These are phyloP conservation scores for Drosophila fulvimacula DNA, from an alignment of 2,888 invertebrate genomes.

Conservation along the genomic window DNA sequence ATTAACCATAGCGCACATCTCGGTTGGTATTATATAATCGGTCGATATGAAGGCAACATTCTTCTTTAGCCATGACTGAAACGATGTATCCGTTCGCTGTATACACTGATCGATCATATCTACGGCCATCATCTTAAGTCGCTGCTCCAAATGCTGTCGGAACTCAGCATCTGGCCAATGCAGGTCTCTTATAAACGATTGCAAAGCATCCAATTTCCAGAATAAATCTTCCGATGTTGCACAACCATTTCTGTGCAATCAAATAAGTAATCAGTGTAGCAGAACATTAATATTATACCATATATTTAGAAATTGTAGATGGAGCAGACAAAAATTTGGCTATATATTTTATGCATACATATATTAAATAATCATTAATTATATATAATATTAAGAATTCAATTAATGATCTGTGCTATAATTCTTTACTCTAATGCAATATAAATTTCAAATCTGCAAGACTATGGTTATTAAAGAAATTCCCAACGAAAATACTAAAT, in stretches of 20 bases:
- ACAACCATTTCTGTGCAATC: constrained; percentile 92
- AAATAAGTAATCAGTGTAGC: too few species aligned
- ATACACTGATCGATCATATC: constrained; percentile 99
- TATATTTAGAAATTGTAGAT: not conserved
- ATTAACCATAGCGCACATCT: constrained; percentile 99
- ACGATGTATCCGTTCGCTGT: constrained; percentile 94
- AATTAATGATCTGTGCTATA: not conserved
- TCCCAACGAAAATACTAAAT: not conserved
- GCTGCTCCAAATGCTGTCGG: constrained; percentile 96
- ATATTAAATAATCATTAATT: not conserved
- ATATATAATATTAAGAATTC: not conserved
- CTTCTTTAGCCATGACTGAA: constrained; percentile 96
- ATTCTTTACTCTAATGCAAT: not conserved
- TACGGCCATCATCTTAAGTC: constrained; percentile 98
- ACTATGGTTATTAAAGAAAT: not conserved
- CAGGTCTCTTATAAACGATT: constrained; percentile 98
- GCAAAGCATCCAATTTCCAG: constrained; percentile 99
- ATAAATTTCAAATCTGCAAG: not conserved
- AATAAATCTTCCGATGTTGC: constrained; percentile 99
- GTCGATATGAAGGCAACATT: constrained; percentile 97
- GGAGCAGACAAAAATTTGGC: not conserved
- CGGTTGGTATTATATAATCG: constrained; percentile 98
- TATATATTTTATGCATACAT: not conserved
- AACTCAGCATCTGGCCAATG: constrained; percentile 99
- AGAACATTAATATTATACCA: not conserved